phyloP scores from a whole-genome alignment of 1,140 invertebrate species.

The Diplogasteroides magnus region DNA sequence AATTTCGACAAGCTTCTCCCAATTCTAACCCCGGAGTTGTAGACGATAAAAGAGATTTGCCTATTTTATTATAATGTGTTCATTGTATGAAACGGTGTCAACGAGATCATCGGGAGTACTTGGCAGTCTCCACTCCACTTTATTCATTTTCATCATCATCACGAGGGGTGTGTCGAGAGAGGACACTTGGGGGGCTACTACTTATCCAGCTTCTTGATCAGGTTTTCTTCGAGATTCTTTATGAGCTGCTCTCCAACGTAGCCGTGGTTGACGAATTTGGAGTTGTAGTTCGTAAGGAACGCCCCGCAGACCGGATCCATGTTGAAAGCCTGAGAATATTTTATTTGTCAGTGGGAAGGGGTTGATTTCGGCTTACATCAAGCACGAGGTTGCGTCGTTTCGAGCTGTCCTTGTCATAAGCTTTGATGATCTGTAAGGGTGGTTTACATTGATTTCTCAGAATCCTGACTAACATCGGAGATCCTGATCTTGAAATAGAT shows the following conservation, averaged over 20 bases:
- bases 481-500: not conserved
- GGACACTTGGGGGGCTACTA: no score
- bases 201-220: no score
- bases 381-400: constrained; percentile 32
- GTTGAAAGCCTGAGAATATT: constrained; percentile 20
- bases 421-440: not conserved
- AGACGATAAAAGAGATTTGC: no score
- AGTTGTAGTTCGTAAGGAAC: constrained; percentile 30
- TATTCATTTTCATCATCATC: no score
- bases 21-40: no score
- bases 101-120: no score
- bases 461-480: not conserved
- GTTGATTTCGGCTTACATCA: not conserved
- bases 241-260: constrained; percentile 37
- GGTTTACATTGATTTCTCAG: not conserved
- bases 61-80: no score
- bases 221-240: not conserved
- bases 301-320: constrained; percentile 34
- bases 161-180: no score
- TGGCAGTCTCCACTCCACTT: no score
- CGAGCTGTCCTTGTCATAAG: constrained; percentile 32
- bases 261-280: constrained; percentile 36
- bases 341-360: not conserved
- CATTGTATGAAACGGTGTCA: no score
- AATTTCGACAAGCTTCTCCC: no score